Percentiles rank a stretch among this genome's conserved stretches.
These are phyloP conservation scores for Discoglossus pictus DNA, from an alignment of 2,797 vertebrate genomes.

Conservation along the genomic window DNA sequence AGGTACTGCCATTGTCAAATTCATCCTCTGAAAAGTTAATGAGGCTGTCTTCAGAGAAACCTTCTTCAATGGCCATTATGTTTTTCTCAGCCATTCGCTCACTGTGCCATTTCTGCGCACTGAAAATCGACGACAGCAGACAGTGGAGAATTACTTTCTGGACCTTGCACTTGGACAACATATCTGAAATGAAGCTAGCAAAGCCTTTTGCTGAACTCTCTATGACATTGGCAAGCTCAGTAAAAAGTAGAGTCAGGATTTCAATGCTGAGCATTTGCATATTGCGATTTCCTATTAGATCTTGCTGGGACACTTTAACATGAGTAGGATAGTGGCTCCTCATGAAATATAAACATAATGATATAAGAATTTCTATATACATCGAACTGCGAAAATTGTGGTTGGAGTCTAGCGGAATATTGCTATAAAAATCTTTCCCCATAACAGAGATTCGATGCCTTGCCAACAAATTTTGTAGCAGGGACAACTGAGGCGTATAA, in stretches of 20 bases:
- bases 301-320: conserved; percentile 82
- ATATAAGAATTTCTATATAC: conserved; percentile 98
- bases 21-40: conserved; percentile 97
- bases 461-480: conserved; percentile 94
- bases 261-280: conserved; percentile 98
- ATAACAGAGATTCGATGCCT: conserved; percentile 94
- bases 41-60: conserved; percentile 92
- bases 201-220: conserved; percentile 95
- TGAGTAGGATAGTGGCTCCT: conserved; percentile 95
- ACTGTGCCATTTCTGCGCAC: conserved; percentile 95
- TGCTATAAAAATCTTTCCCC: conserved; percentile 98
- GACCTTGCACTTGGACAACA: conserved; percentile 96
- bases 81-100: conserved; percentile 82
- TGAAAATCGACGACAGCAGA: conserved; percentile 93
- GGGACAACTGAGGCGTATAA: conserved; percentile 92
- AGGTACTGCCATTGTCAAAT: conserved; percentile 88
- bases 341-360: conserved; percentile 93
- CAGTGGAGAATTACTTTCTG: conserved; percentile 97
- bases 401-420: conserved; percentile 92
- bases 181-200: conserved; percentile 94
- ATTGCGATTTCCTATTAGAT: conserved; percentile 92
- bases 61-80: conserved; percentile 85
- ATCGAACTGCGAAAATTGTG: conserved; percentile 96
- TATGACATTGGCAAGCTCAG: conserved; percentile 88
- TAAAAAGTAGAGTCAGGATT: conserved; percentile 91